Conservation (phyloP, 2,888 invertebrate species). For the Leptarthrus brevirostris region DNA sequence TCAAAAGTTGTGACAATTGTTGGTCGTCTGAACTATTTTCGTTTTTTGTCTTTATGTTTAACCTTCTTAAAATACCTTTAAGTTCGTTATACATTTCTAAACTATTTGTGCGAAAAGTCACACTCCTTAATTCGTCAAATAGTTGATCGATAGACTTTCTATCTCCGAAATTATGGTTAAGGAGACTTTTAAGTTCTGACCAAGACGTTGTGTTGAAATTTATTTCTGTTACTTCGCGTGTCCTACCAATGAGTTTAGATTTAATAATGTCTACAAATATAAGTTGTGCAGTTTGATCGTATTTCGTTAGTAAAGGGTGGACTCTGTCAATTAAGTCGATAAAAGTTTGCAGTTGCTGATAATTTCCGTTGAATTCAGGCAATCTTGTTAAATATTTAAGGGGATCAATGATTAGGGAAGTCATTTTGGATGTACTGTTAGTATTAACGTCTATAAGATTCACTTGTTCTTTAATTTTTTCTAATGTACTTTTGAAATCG, state of each 20-base stretch:
- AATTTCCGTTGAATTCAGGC: not conserved
- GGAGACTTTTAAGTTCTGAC: not conserved
- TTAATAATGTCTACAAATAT: constrained; percentile 37
- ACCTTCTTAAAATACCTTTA: not conserved
- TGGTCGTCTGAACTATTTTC: not conserved
- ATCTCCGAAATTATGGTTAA: constrained; percentile 50
- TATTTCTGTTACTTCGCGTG: constrained; percentile 37
- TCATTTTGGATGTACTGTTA: not conserved
- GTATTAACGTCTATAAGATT: not conserved
- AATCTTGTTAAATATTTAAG: constrained; percentile 1
- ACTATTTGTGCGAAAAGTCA: constrained; percentile 27
- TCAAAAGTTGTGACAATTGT: not conserved
- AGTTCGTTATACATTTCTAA: constrained; percentile 34
- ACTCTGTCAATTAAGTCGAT: not conserved
- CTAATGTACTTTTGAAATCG: too few species aligned
- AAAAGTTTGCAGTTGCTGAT: constrained; percentile 4
- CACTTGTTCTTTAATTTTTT: not conserved
- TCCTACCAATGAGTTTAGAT: constrained; percentile 38
- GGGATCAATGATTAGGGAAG: not conserved
- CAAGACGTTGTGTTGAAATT: constrained; percentile 17
- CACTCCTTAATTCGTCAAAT: constrained; percentile 37
- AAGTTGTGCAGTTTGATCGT: not conserved
- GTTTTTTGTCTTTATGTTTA: not conserved
- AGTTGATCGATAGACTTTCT: constrained; percentile 38
- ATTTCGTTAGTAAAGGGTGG: not conserved